Conservation (phyloP, 2,888 invertebrate species). For the Brenthis hecate region DNA sequence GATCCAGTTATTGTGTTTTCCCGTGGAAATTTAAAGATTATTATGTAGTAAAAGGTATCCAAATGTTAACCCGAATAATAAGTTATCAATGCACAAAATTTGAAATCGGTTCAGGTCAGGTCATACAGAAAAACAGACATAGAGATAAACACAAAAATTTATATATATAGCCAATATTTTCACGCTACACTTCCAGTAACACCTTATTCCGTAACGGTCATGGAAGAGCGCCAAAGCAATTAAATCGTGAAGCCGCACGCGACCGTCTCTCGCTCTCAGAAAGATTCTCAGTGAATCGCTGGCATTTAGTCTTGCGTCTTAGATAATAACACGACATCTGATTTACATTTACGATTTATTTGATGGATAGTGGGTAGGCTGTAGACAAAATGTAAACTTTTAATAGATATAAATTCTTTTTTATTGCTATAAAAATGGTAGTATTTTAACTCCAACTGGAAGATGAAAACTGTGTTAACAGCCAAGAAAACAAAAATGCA, state of each 20-base stretch:
- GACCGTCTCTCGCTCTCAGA: conserved; percentile 48
- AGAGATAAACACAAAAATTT: background rate
- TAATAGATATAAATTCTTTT: no score
- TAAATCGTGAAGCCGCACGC: conserved; percentile 66
- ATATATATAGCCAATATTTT: conserved; percentile 1
- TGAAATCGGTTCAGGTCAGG: no score
- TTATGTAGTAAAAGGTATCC: no score
- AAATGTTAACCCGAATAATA: no score
- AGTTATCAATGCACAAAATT: no score
- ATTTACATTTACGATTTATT: conserved; percentile 12
- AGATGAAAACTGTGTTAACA: no score
- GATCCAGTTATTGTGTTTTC: no score
- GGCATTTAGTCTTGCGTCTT: conserved; percentile 25
- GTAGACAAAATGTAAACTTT: no score
- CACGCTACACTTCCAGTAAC: conserved; percentile 36
- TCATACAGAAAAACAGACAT: background rate
- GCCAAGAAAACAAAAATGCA: background rate
- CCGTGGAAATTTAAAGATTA: no score
- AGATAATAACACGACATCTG: conserved; percentile 15
- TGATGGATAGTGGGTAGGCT: background rate
- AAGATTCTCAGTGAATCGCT: conserved; percentile 32
- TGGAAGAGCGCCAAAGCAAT: conserved; percentile 78
- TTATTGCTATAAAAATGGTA: no score
- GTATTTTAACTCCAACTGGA: no score
- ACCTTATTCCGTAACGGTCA: conserved; percentile 46